Evolutionary conservation across 2,113 vertebrate genomes (phyloP), one percentile per base, ranked within the genome.

Genomic region (Ochotona curzoniae): DNA sequence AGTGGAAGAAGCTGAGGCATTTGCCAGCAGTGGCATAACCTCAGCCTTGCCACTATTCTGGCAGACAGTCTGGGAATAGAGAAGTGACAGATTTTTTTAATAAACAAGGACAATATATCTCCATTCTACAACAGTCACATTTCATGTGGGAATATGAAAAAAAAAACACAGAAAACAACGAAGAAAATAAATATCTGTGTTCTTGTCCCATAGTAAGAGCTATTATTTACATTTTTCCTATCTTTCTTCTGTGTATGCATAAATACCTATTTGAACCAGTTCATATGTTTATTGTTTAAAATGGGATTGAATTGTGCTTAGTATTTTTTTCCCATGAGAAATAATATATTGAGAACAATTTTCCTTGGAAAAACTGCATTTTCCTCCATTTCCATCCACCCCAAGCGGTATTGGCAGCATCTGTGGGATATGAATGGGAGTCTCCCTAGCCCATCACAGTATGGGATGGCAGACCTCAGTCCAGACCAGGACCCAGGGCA

Each of bases 341-440:
- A 35, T 51, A 11, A 32, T 51, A 14, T 49, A 12, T 83, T 71
- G 32, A 8, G 25, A 82, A 26, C 15, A 25, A 1, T 83, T 92
- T 93, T 47, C 85, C 70, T 66, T 64, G 63, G 79, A 88, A 93
- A 96, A 84, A 25, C 21, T 75, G 83, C 23, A 28, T 81, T 67
- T 87, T 47, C 25, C 10, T 83, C 21, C 17, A 5, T 89, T 83
- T 28, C 44, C 12, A 5, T 11, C 70, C n/a, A 35, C 9, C 60
- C 21, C 75, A 17, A 80, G 30, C 9, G 11, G 81, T n/a, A 26
- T 60, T 51, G 86, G 66, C 70, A 51, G 60, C n/a, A 21, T 69
- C 32, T 10, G 6, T 26, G 14, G 86, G n/a, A 51, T 23, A 12
- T 17, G 21, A 10, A 1, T 25, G 23, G 20, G 32, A 38, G 14